These are phyloP conservation scores for Cisticola juncidis DNA, from an alignment of 2,113 vertebrate genomes.

Conservation along the genomic window DNA sequence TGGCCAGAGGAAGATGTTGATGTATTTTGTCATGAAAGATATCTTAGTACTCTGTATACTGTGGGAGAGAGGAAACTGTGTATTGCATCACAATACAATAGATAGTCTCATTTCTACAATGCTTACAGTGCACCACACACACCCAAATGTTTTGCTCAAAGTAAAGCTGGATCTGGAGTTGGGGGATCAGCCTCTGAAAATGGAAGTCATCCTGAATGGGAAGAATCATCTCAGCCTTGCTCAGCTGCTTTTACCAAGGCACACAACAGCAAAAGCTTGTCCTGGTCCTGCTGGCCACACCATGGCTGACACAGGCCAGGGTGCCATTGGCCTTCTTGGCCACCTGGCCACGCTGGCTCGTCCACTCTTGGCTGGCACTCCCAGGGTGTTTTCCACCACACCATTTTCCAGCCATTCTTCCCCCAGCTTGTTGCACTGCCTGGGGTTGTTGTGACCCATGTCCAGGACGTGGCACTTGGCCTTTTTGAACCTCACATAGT, in stretches of 20 bases:
- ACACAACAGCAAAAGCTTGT: neutral
- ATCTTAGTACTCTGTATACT: neutral
- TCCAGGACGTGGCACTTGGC: neutral
- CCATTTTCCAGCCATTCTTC: neutral
- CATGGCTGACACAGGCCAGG: neutral
- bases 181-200: neutral
- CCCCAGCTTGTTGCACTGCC: neutral
- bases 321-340: neutral
- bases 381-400: neutral
- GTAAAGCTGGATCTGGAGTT: neutral
- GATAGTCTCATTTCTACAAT: neutral
- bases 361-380: fast-evolving
- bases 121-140: neutral
- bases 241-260: neutral
- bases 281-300: neutral
- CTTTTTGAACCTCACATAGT: neutral
- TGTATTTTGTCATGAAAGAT: neutral
- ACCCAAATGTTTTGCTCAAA: neutral
- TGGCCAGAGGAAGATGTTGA: neutral
- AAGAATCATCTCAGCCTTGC: neutral
- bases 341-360: neutral
- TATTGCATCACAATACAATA: neutral
- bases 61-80: neutral
- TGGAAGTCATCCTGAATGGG: neutral
- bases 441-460: neutral